phyloP scores from a whole-genome alignment of 2,888 invertebrate species.

The Campopleginae sp. region DNA sequence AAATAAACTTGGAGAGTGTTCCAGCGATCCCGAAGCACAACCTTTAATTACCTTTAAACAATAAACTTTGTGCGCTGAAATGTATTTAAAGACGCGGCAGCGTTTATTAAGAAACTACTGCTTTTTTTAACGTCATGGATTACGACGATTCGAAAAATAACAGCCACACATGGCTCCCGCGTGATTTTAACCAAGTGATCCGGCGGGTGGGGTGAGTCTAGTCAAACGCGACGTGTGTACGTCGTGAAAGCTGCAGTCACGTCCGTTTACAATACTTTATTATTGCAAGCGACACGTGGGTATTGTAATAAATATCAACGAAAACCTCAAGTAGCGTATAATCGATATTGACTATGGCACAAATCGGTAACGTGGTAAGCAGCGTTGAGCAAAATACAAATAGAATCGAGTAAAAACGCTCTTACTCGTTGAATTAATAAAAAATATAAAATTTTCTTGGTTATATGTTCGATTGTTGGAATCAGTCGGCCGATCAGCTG shows the following conservation, averaged over 20 bases:
- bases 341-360: conserved; percentile 72
- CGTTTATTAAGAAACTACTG: too few species aligned
- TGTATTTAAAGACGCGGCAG: too few species aligned
- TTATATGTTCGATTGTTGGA: conserved; percentile 20
- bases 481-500: conserved; percentile 79
- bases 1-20: too few species aligned
- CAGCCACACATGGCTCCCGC: background rate
- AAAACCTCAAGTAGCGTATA: background rate
- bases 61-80: too few species aligned
- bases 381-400: conserved; percentile 30
- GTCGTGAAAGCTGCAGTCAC: background rate
- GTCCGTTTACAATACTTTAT: conserved; percentile 14
- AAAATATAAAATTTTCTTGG: background rate
- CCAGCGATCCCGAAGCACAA: too few species aligned
- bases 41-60: too few species aligned
- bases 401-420: background rate
- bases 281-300: conserved; percentile 5
- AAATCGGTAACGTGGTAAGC: conserved; percentile 77
- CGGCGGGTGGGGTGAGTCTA: background rate
- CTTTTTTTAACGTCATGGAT: background rate
- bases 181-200: background rate
- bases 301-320: background rate
- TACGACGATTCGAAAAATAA: background rate
- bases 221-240: background rate
- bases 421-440: conserved; percentile 5